Conservation (phyloP, 2,797 vertebrate species). For the Danio albolineatus region DNA sequence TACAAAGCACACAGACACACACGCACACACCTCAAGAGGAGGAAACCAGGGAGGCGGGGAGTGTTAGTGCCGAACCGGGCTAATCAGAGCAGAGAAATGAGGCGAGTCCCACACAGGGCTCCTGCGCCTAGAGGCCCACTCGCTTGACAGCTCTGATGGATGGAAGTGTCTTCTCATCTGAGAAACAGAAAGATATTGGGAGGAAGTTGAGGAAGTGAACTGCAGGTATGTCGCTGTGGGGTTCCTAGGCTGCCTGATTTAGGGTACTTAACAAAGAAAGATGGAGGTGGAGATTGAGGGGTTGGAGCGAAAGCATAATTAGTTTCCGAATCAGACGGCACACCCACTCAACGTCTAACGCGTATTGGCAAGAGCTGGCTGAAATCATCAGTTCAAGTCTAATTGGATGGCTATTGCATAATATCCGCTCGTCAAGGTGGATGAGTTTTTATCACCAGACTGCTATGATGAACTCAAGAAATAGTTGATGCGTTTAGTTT, state of each 20-base stretch:
- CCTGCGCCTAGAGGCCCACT: conserved; percentile 70
- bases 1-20: conserved; percentile 15
- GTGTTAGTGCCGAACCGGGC: conserved; percentile 57
- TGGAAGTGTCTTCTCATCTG: conserved; percentile 66
- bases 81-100: conserved; percentile 84
- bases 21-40: conserved; percentile 43
- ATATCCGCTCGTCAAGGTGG: conserved; percentile 13
- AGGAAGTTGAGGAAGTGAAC: conserved; percentile 47
- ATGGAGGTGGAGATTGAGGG: conserved; percentile 58
- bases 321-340: conserved; percentile 2
- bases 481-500: not conserved
- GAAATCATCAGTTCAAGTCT: conserved; percentile 17
- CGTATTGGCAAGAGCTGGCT: conserved; percentile 7
- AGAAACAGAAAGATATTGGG: conserved; percentile 52
- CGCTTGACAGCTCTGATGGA: conserved; percentile 81
- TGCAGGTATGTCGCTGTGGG: conserved; percentile 48
- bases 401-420: conserved; percentile 26
- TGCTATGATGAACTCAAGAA: not conserved
- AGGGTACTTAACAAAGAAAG: conserved; percentile 29
- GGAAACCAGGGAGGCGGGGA: conserved; percentile 50
- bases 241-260: conserved; percentile 36
- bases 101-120: conserved; percentile 75
- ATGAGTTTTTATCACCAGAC: not conserved
- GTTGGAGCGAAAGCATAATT: conserved; percentile 15
- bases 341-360: conserved; percentile 14